Base-by-base conservation (phyloP, 2,113 vertebrate species). In the Ptilorrhoa leucosticta region DNA sequence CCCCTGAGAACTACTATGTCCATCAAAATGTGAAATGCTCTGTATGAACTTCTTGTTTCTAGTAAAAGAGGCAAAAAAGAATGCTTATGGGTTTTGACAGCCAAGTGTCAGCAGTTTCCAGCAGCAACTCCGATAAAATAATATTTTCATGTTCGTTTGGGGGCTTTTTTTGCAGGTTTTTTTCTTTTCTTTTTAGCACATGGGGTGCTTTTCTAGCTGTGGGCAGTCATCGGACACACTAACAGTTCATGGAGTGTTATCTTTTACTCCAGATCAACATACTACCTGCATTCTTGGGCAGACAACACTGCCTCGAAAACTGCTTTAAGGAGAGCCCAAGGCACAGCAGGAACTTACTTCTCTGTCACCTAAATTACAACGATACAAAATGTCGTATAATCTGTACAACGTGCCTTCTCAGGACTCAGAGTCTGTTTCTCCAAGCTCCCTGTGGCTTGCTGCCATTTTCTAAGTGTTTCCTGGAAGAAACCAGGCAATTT, bases 341-440 rank as follows among this genome's bases (percentile, higher is more conserved):
- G 69, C 77, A 94, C 83, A 95, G 87, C 83, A 82, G 87, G 92
- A 94, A 72, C 17, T 56, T 76, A 48, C 56, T 48, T 87, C 60
- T 87, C 84, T 85, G 84, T 72, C 87, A 87, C 70, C 78, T 82
- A 56, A 56, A 85, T 79, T 85, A 85, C 48, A 68, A 1, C 73
- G 48, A 7, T 15, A 95, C 65, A 90, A 82, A 95, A 87, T 4
- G 13, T 50, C 81, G 45, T 26, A 60, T 91, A 48, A 94, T 91
- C 57, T 56, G 57, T 76, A 96, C 87, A 90, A 51, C 0, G 0
- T 31, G 42, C 51, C 39, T 66, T 64, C 64, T 66, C 76, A 69
- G 51, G 78, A 85, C 57, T 40, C 71, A 77, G 57, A 80, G 37
- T 9, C 57, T 88, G 30, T 51, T 85, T 71, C 61, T 84, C 65